These are phyloP conservation scores for Melanotaenia maccullochi DNA, from an alignment of 2,797 vertebrate genomes.

Conservation along the genomic window DNA sequence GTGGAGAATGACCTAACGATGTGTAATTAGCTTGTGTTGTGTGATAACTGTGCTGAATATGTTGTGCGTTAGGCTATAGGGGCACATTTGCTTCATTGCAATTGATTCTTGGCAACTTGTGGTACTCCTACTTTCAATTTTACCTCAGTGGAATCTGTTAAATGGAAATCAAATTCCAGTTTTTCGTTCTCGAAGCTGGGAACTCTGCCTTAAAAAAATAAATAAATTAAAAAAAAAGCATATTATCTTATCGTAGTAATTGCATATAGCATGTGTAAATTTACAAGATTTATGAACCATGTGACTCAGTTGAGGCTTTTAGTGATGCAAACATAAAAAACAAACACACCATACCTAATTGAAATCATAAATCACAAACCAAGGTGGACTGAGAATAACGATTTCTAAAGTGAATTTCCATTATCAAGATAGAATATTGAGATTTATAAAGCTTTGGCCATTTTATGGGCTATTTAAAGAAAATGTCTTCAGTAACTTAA, in stretches of 20 bases:
- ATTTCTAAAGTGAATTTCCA: neutral
- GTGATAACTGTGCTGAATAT: constrained; percentile 1
- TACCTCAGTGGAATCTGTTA: neutral
- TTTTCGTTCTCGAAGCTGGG: neutral
- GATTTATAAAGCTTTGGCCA: constrained; percentile 8
- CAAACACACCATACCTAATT: neutral
- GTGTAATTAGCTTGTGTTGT: constrained; percentile 16
- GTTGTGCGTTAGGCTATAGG: constrained; percentile 5
- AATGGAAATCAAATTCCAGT: constrained; percentile 2
- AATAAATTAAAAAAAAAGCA: too few relatives aligned
- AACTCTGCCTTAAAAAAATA: too few relatives aligned
- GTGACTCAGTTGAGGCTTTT: neutral
- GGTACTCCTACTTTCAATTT: constrained; percentile 1
- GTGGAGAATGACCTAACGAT: constrained; percentile 16
- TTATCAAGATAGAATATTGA: neutral
- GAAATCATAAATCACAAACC: neutral
- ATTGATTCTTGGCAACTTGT: constrained; percentile 21
- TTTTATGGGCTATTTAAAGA: neutral
- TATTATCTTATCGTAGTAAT: neutral
- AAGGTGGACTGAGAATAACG: neutral
- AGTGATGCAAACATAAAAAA: neutral
- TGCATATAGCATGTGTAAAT: neutral
- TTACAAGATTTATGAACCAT: neutral
- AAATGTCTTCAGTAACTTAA: constrained; percentile 9
- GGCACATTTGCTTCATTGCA: constrained; percentile 23